A percentile compares a stretch with the other conserved stretches of the same genome.
These are phyloP conservation scores for Polymixis flavicincta DNA, from an alignment of 2,888 invertebrate species.

Conservation along the genomic window DNA sequence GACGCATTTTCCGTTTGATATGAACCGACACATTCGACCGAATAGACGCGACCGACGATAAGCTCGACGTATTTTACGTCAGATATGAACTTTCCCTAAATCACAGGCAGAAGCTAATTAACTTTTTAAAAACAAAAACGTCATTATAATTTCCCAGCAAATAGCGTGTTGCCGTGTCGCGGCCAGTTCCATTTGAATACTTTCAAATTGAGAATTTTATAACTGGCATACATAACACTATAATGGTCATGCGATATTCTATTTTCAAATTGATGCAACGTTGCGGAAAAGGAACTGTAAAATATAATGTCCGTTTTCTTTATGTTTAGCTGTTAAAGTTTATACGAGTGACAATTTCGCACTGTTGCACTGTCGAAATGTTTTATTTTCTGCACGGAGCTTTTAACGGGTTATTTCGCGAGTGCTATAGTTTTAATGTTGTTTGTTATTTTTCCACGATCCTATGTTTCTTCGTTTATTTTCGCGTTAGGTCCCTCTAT, in stretches of 20 bases:
- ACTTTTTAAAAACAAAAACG: constrained; percentile 5
- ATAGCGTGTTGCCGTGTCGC: constrained; percentile 34
- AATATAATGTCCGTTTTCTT: constrained; percentile 49
- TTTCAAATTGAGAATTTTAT: constrained; percentile 60
- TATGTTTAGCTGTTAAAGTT: constrained; percentile 35
- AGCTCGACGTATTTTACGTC: no score
- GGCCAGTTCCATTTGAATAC: constrained; percentile 57
- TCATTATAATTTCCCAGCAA: constrained; percentile 31
- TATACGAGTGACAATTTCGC: constrained; percentile 34
- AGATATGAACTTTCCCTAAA: no score
- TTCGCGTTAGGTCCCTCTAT: background rate
- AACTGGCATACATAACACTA: constrained; percentile 47
- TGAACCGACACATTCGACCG: no score
- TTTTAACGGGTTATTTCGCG: constrained; percentile 30
- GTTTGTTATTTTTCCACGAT: background rate
- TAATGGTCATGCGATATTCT: constrained; percentile 51
- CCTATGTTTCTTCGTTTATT: background rate
- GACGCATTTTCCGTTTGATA: no score
- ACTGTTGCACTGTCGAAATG: constrained; percentile 24
- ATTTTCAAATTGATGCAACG: constrained; percentile 58
- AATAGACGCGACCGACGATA: no score
- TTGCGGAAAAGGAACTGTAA: constrained; percentile 60
- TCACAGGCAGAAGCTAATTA: background rate
- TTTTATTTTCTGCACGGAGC: constrained; percentile 23
- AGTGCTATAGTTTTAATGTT: constrained; percentile 1